These are phyloP conservation scores for Beris morrisii DNA, from an alignment of 2,888 invertebrate genomes.

Conservation along the genomic window DNA sequence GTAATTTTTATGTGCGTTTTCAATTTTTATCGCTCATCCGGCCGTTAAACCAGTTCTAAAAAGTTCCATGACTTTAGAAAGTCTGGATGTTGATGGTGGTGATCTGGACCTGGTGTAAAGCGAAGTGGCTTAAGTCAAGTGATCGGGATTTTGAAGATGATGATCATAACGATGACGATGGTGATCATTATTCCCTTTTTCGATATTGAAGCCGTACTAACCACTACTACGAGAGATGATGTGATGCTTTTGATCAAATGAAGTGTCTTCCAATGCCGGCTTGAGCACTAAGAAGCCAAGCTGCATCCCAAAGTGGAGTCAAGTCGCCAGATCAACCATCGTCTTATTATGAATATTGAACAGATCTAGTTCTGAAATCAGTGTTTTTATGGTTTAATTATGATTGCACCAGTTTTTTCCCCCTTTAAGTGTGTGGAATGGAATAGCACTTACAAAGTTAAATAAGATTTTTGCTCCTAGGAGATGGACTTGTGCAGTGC, in stretches of 20 bases:
- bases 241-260: conserved; percentile 1
- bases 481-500: too few species aligned
- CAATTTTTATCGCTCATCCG: conserved; percentile 30
- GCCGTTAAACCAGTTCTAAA: conserved; percentile 25
- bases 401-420: conserved; percentile 23
- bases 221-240: conserved; percentile 1
- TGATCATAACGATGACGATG: conserved; percentile 3
- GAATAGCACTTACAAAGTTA: too few species aligned
- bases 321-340: conserved; percentile 2
- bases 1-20: conserved; percentile 21
- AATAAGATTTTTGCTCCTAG: too few species aligned
- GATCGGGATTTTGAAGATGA: conserved; percentile 19
- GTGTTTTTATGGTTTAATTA: conserved; percentile 20
- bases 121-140: conserved; percentile 14
- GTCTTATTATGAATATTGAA: conserved; percentile 1
- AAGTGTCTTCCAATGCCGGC: too few species aligned
- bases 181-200: conserved; percentile 2
- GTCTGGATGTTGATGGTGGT: too few species aligned
- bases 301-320: background rate
- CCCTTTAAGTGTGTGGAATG: background rate
- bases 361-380: conserved; percentile 11
- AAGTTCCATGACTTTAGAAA: conserved; percentile 11
- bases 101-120: conserved; percentile 1
- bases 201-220: too few species aligned
- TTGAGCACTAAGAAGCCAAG: background rate